Conservation (phyloP, 2,888 invertebrate species). For the Tyria jacobaeae region DNA sequence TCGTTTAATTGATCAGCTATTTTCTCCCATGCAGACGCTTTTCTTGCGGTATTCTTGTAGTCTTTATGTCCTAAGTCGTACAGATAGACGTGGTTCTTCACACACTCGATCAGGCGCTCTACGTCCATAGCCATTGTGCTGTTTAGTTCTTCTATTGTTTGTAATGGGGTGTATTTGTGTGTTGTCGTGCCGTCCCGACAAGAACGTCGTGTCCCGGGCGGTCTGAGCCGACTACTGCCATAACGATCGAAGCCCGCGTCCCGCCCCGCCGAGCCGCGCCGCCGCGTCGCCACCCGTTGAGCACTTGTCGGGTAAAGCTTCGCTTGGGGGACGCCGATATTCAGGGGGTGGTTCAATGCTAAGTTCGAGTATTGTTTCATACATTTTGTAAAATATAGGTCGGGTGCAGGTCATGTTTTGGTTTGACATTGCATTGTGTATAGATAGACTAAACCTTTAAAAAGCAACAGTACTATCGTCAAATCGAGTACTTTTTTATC, state of each 20-base stretch:
- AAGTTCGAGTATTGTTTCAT: slow-evolving; percentile 14
- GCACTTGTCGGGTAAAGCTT: slow-evolving; percentile 22
- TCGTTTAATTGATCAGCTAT: slow-evolving; percentile 43
- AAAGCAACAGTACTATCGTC: no score
- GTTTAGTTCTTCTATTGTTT: background rate
- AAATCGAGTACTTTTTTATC: no score
- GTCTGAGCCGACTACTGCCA: slow-evolving; percentile 21
- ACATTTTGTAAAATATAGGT: slow-evolving; percentile 20
- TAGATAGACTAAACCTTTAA: background rate
- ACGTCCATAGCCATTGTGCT: slow-evolving; percentile 37
- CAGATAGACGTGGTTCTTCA: slow-evolving; percentile 35
- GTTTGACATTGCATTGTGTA: background rate
- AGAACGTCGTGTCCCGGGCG: slow-evolving; percentile 33
- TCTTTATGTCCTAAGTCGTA: slow-evolving; percentile 44
- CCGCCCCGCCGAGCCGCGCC: slow-evolving; percentile 36
- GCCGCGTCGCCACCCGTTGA: slow-evolving; percentile 19
- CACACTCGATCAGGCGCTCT: slow-evolving; percentile 41
- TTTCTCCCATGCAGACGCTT: slow-evolving; percentile 40
- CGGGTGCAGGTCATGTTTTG: slow-evolving; percentile 20
- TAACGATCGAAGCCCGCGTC: slow-evolving; percentile 27
- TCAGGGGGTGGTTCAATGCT: slow-evolving; percentile 4
- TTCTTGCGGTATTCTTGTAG: slow-evolving; percentile 46
- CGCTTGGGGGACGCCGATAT: slow-evolving; percentile 2
- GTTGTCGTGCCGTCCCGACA: slow-evolving; percentile 22
- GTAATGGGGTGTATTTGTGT: slow-evolving; percentile 2